A percentile compares a stretch with the other conserved stretches of the same genome.
These are phyloP conservation scores for Oreonectes daqikongensis DNA, from an alignment of 2,797 vertebrate species.

Conservation along the genomic window DNA sequence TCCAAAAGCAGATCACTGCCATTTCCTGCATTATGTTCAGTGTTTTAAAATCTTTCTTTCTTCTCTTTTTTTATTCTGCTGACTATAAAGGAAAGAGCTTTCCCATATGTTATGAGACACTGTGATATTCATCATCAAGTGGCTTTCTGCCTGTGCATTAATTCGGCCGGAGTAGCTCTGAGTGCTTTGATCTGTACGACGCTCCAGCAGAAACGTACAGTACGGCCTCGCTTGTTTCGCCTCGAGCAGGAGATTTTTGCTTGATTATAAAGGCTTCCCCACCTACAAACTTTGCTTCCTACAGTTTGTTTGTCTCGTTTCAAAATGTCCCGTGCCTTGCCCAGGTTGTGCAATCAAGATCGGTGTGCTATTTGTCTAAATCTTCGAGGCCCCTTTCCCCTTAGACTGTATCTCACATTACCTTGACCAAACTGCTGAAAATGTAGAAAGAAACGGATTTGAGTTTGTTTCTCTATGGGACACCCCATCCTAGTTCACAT, in stretches of 20 bases:
- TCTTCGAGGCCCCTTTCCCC: conserved; percentile 29
- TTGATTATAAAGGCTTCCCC: conserved; percentile 60
- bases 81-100: conserved; percentile 25
- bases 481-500: conserved; percentile 55
- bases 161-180: conserved; percentile 65
- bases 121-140: conserved; percentile 46
- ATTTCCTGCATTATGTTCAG: conserved; percentile 54
- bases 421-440: background rate
- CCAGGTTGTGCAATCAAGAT: conserved; percentile 32
- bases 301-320: conserved; percentile 46
- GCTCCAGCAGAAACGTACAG: conserved; percentile 67
- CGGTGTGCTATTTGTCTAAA: conserved; percentile 30
- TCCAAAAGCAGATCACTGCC: conserved; percentile 58
- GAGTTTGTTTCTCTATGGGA: conserved; percentile 63
- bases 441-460: conserved; percentile 38
- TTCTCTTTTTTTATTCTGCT: conserved; percentile 2
- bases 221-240: conserved; percentile 61
- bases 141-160: conserved; percentile 47
- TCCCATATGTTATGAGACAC: conserved; percentile 37
- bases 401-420: conserved; percentile 29
- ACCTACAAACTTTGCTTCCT: conserved; percentile 43
- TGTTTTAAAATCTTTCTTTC: background rate
- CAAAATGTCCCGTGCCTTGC: conserved; percentile 15
- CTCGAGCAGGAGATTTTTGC: conserved; percentile 66
- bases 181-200: conserved; percentile 71